phyloP scores from a whole-genome alignment of 2,113 vertebrate genomes.

The Lasiurus borealis region DNA sequence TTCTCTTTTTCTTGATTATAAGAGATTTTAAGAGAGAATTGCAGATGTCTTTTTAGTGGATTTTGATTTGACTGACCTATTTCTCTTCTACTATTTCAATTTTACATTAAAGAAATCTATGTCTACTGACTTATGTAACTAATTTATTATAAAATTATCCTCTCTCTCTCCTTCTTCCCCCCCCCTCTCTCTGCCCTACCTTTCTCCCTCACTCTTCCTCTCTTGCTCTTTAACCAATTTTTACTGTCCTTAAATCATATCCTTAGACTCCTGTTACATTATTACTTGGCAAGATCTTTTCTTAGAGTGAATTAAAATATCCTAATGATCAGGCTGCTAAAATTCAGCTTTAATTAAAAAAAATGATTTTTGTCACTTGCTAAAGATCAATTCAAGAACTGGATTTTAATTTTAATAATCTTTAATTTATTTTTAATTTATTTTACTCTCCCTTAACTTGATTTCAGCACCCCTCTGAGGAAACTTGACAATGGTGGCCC shows the following conservation, averaged over 20 bases:
- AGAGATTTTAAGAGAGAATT: slow-evolving; percentile 53
- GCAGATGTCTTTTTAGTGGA: slow-evolving; percentile 55
- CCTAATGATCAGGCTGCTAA: neutral
- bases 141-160: slow-evolving; percentile 53
- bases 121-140: slow-evolving; percentile 45
- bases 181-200: no score
- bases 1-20: slow-evolving; percentile 57
- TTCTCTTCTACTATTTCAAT: slow-evolving; percentile 68
- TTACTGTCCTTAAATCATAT: slow-evolving; percentile 15
- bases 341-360: neutral
- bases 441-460: neutral
- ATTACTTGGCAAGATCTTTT: neutral
- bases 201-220: no score
- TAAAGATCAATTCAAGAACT: slow-evolving; percentile 22
- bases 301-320: neutral
- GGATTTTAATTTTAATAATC: slow-evolving; percentile 5
- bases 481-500: neutral
- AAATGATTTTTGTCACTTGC: neutral
- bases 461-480: neutral
- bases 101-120: slow-evolving; percentile 63
- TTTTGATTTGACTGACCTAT: slow-evolving; percentile 53
- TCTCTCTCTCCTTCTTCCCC: neutral
- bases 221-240: neutral
- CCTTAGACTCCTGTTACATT: neutral
- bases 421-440: neutral